These are phyloP conservation scores for Orchestes rusci DNA, from an alignment of 2,888 invertebrate genomes.

Conservation along the genomic window DNA sequence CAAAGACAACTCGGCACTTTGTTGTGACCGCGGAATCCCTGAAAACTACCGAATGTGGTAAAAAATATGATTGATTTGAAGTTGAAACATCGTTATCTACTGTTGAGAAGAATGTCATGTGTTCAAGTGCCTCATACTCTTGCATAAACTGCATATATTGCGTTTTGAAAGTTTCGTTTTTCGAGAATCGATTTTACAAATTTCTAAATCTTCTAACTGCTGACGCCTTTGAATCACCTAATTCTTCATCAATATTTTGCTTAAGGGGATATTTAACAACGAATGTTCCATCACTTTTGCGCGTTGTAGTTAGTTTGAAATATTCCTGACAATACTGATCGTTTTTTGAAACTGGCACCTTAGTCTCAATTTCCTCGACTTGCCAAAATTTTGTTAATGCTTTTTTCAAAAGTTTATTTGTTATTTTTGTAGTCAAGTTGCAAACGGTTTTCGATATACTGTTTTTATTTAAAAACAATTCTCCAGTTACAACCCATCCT, in stretches of 20 bases:
- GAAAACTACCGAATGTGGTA: slow-evolving; percentile 10
- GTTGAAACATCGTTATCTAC: slow-evolving; percentile 1
- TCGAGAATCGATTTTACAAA: slow-evolving; percentile 15
- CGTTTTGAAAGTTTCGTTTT: slow-evolving; percentile 12
- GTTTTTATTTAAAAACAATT: not conserved
- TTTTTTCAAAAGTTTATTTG: slow-evolving; percentile 1
- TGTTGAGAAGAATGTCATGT: slow-evolving; percentile 17
- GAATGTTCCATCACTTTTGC: slow-evolving; percentile 3
- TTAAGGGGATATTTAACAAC: slow-evolving; percentile 8
- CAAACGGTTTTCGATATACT: slow-evolving; percentile 5
- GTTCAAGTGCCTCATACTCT: slow-evolving; percentile 17
- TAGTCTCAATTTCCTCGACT: slow-evolving; percentile 1
- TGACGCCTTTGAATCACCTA: slow-evolving; percentile 9
- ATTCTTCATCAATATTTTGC: not conserved
- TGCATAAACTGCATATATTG: slow-evolving; percentile 9
- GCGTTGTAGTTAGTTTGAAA: slow-evolving; percentile 3
- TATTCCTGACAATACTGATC: not conserved
- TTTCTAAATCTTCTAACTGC: slow-evolving; percentile 11
- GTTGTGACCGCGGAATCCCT: slow-evolving; percentile 8
- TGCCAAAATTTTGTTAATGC: slow-evolving; percentile 7
- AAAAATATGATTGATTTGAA: slow-evolving; percentile 1
- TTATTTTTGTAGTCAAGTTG: slow-evolving; percentile 3
- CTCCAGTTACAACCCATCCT: slow-evolving; percentile 16
- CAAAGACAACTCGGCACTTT: slow-evolving; percentile 17
- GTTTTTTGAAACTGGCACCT: not conserved